Conservation (phyloP, 1,140 invertebrate species). For the Oedothorax gibbosus region DNA sequence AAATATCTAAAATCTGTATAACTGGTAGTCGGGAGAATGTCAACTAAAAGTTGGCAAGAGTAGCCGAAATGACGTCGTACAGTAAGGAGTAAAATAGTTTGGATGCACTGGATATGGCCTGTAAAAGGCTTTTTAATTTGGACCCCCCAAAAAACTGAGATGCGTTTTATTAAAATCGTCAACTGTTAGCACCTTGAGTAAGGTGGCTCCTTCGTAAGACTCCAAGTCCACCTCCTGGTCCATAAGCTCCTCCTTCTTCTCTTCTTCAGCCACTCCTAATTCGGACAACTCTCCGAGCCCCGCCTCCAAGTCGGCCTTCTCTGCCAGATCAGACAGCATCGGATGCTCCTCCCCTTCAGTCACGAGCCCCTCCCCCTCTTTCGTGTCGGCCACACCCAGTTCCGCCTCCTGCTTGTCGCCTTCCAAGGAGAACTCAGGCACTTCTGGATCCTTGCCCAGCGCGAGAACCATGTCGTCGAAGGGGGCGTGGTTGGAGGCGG, state of each 20-base stretch:
- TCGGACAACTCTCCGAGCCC: neutral
- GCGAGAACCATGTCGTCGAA: conserved; percentile 48
- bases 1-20: too few species aligned
- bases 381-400: neutral
- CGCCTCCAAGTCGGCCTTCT: neutral
- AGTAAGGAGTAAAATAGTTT: too few species aligned
- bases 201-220: conserved; percentile 27
- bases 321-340: neutral
- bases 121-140: too few species aligned
- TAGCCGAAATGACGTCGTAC: too few species aligned
- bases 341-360: neutral
- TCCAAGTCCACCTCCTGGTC: conserved; percentile 47
- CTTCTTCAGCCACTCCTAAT: neutral
- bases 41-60: too few species aligned
- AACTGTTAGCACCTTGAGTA: conserved; percentile 36
- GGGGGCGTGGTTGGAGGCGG: neutral
- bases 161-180: neutral
- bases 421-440: conserved; percentile 16
- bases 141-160: too few species aligned
- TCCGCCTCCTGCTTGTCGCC: neutral
- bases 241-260: conserved; percentile 51
- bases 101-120: too few species aligned
- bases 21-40: too few species aligned
- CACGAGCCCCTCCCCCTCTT: neutral
- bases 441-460: conserved; percentile 18